phyloP scores from a whole-genome alignment of 2,888 invertebrate species.

The Anoplius nigerrimus region DNA sequence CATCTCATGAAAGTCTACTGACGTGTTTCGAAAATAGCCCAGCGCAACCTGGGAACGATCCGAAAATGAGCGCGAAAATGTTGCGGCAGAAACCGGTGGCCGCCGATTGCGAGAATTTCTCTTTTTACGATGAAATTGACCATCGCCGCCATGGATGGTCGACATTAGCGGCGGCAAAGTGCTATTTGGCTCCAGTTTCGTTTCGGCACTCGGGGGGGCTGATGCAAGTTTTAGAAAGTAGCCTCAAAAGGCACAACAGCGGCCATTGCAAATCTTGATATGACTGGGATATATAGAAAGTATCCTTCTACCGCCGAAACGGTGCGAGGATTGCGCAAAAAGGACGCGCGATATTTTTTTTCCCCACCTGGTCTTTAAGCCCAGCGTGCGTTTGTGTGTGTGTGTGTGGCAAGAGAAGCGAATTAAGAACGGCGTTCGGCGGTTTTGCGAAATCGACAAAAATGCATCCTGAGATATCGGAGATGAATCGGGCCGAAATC shows the following conservation, averaged over 20 bases:
- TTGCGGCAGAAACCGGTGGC: too few species aligned
- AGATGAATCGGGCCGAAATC: too few species aligned
- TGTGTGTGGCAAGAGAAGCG: not conserved
- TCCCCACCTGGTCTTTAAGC: too few species aligned
- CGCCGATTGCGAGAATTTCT: too few species aligned
- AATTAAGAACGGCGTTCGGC: constrained; percentile 5
- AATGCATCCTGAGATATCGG: too few species aligned
- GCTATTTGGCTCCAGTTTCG: not conserved
- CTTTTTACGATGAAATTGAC: too few species aligned
- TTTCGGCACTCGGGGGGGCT: constrained; percentile 1
- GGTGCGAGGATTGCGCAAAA: constrained; percentile 1
- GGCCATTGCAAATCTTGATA: constrained; percentile 16
- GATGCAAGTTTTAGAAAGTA: constrained; percentile 21
- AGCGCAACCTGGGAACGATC: too few species aligned
- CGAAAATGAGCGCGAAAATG: too few species aligned
- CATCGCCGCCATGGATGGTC: not conserved
- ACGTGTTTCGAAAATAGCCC: too few species aligned
- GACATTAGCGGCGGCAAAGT: not conserved
- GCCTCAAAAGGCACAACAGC: constrained; percentile 4
- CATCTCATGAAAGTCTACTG: too few species aligned
- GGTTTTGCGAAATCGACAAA: too few species aligned
- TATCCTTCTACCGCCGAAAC: constrained; percentile 15
- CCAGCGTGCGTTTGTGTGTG: constrained; percentile 20
- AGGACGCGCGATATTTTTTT: not conserved
- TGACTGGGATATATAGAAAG: constrained; percentile 15